phyloP scores from a whole-genome alignment of 2,113 vertebrate species.

The Saimiri boliviensis region DNA sequence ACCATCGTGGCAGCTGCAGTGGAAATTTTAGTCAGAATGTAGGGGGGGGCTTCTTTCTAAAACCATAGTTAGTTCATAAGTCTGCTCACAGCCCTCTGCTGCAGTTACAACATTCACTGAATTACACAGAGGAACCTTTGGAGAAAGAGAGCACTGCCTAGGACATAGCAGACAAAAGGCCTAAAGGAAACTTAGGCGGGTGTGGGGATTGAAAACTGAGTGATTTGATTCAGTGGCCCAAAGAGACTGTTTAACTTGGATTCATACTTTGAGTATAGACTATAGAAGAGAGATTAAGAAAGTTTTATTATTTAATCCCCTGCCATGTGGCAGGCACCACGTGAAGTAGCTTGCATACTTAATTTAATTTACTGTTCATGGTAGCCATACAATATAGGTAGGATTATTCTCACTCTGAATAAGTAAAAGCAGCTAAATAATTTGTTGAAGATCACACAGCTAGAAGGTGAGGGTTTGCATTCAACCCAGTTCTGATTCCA shows the following conservation, averaged over 20 bases:
- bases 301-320: neutral
- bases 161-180: neutral
- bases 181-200: neutral
- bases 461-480: neutral
- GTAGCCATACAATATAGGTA: neutral
- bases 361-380: neutral
- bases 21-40: neutral
- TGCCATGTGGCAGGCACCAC: neutral
- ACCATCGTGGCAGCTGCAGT: neutral
- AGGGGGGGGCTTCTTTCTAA: neutral
- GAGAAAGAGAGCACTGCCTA: neutral
- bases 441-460: neutral
- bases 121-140: neutral
- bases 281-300: neutral
- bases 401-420: slow-evolving; percentile 19
- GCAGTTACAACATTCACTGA: neutral
- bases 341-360: neutral
- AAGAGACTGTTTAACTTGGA: neutral
- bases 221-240: neutral
- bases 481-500: neutral
- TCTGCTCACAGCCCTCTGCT: neutral
- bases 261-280: neutral
- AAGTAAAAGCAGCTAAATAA: slow-evolving; percentile 37
- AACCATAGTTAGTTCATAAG: neutral
- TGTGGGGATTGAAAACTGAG: neutral